A percentile compares a stretch with the other conserved stretches of the same genome.
These are phyloP conservation scores for Drosophila lutescens DNA, from an alignment of 2,888 invertebrate species.

Conservation along the genomic window DNA sequence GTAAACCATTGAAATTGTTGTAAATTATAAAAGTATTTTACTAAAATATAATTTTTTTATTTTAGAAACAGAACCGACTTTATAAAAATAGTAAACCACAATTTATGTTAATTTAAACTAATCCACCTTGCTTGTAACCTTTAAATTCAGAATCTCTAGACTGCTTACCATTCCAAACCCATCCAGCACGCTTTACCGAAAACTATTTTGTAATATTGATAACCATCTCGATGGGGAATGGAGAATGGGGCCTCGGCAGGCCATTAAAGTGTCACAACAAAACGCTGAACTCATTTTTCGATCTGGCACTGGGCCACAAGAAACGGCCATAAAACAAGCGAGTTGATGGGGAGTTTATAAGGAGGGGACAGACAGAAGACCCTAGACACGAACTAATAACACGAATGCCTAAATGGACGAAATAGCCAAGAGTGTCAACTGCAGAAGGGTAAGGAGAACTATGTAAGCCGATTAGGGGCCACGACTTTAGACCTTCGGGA, in stretches of 20 bases:
- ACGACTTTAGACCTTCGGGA: conserved; percentile 49
- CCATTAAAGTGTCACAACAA: conserved; percentile 77
- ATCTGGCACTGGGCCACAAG: conserved; percentile 47
- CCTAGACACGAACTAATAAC: conserved; percentile 68
- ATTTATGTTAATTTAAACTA: conserved; percentile 10
- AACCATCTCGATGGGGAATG: conserved; percentile 20
- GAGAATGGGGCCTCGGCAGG: conserved; percentile 15
- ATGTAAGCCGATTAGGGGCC: conserved; percentile 67
- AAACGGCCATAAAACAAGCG: conserved; percentile 62
- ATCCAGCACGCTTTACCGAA: conserved; percentile 31
- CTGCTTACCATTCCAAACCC: conserved; percentile 31
- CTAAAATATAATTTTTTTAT: too few relatives aligned
- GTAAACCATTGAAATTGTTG: too few relatives aligned
- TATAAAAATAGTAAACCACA: background rate
- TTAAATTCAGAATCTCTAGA: background rate
- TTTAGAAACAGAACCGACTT: too few relatives aligned
- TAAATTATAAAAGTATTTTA: too few relatives aligned
- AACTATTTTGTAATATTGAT: conserved; percentile 41
- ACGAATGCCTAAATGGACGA: conserved; percentile 63
- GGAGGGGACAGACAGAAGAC: conserved; percentile 53
- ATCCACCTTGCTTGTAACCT: background rate
- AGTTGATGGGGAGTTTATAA: conserved; percentile 66
- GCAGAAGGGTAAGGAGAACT: conserved; percentile 7
- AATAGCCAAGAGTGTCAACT: conserved; percentile 47
- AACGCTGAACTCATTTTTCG: conserved; percentile 74